Base-by-base conservation (phyloP, 2,797 vertebrate genomes). In the Bradypodion pumilum region DNA sequence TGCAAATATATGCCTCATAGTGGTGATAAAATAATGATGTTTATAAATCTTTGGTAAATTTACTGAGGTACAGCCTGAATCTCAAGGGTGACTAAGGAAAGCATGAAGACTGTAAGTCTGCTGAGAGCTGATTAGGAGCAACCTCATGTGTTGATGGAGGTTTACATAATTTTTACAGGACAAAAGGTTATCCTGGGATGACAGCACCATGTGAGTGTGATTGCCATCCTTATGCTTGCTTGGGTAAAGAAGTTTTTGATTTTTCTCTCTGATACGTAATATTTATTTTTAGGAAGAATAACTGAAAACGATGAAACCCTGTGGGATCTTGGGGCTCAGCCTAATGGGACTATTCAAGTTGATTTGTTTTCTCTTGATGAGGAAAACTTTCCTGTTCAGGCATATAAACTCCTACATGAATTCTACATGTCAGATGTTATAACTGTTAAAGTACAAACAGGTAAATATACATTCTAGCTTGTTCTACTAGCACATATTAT, bases 381-480 rank as follows among this genome's bases (percentile, higher is more conserved):
- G 7, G 88, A 91, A 75, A 13, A 6, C 40, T 95, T 96, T 94
- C 95, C 95, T n/a, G 89, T 97, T 37, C 95, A 93, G 88, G 94
- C 93, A 9, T 21, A 95, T 49, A 92, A 89, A 12, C 92, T 91
- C 42, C 93, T 95, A 3, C 90, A 95, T 80, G 95, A 91, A 12
- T 96, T 95, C 90, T 90, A 59, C 91, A 97, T 97, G 96, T 95
- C 97, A 12, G 96, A 97, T 83, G 94, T 97, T 82, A 94, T 99
- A 94, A 97, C 95, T 4, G 97, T 98, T 77, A 94, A 85, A 88
- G 89, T 98, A 32, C 95, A 96, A 85, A 96, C 86, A 88, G 97
- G 98, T 98, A 86, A 37, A 72, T 0, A 0, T 79, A 2, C 79
- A 60, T 84, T 0, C 7, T 32, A 16, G 5, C 44, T 85, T 40